These are phyloP conservation scores for Akabosia matsudoensis DNA, from an alignment of 1,140 invertebrate species.

Conservation along the genomic window DNA sequence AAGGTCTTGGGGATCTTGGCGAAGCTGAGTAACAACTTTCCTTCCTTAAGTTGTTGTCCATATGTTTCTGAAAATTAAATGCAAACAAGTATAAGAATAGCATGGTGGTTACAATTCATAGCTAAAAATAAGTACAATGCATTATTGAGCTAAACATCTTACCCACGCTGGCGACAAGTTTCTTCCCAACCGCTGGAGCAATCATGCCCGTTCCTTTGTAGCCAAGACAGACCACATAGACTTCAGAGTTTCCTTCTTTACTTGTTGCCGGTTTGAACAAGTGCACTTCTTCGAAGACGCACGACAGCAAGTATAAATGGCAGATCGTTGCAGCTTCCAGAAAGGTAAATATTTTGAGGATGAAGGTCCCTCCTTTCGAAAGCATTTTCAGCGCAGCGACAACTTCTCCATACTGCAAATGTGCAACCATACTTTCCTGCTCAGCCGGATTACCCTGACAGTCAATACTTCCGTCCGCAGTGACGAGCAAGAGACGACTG, in stretches of 20 bases:
- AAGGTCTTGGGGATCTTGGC: neutral
- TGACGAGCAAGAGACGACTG: conserved; percentile 63
- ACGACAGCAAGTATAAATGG: conserved; percentile 74
- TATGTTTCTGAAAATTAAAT: conserved; percentile 11
- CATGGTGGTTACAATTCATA: neutral
- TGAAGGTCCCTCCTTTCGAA: conserved; percentile 69
- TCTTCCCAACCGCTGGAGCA: neutral
- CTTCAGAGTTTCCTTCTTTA: conserved; percentile 90
- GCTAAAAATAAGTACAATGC: too few species aligned
- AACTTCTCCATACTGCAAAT: conserved; percentile 78
- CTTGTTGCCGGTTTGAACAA: conserved; percentile 86
- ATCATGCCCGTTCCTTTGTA: conserved; percentile 49
- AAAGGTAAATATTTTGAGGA: conserved; percentile 90
- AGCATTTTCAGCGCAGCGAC: conserved; percentile 66
- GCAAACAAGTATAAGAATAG: neutral
- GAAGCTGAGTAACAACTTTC: neutral
- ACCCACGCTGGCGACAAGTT: neutral
- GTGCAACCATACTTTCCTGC: conserved; percentile 74
- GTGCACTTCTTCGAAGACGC: conserved; percentile 62
- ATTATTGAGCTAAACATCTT: too few species aligned
- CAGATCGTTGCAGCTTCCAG: conserved; percentile 78
- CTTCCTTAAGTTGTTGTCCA: neutral
- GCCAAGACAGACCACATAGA: conserved; percentile 76
- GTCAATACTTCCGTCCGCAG: conserved; percentile 89
- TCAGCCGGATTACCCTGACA: conserved; percentile 76